Evolutionary conservation across 2,113 vertebrate genomes (phyloP), one percentile per base, ranked within the genome.

Genomic region (Tachycineta bicolor): DNA sequence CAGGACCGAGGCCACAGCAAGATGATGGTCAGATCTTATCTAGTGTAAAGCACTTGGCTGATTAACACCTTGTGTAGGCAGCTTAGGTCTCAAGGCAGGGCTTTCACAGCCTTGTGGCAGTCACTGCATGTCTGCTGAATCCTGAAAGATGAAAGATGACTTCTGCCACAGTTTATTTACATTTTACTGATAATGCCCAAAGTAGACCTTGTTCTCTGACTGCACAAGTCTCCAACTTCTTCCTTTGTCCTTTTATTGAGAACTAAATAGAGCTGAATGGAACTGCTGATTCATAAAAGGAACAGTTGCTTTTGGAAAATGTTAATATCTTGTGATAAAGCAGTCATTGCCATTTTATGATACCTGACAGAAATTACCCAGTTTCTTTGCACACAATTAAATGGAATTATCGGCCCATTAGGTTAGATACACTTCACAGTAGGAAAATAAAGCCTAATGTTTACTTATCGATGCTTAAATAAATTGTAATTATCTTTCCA

Each of bases 361-460:
- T 96, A 96, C 87, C 91, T 97, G 95, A 81, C 79, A 96, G 85
- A 95, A 95, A 95, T 95, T 89, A 94, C 73, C 50, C 77, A 56
- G 50, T 93, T 90, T 94, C 96, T 95, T 81, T 95, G 85, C 89
- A 89, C 43, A 55, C 56, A 90, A 89, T 96, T 96, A 96, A 90
- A 77, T 85, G 83, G 50, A 69, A 83, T 97, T 96, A 92, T 90
- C 79, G 91, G 56, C 91, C 92, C 87, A 89, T 97, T 96, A 97
- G 79, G 55, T 90, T 95, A 89, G 94, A 95, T 96, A 78, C 65
- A 79, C 89, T 93, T 94, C 88, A 94, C 90, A 95, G 93, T 62
- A 95, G 83, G 95, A 96, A 95, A 96, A 96, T 95, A 92, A 96
- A 92, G 69, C 24, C 62, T 87, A 84, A 78, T 95, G 94, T 96